Base-by-base conservation (phyloP, 2,797 vertebrate species). In the Aeoliscus strigatus region DNA sequence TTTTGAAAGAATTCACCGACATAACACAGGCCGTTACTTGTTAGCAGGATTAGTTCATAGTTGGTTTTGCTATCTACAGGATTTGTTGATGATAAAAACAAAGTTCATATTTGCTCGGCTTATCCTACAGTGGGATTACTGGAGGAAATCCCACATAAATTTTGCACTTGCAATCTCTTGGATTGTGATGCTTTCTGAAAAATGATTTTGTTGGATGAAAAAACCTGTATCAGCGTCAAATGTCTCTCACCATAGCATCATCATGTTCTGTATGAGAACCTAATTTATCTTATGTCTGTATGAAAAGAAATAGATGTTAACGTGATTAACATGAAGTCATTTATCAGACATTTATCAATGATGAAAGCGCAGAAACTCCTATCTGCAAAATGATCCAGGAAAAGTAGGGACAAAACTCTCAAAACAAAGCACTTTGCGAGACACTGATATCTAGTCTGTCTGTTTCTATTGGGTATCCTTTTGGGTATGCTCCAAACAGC, bases 181-280 rank as follows among this genome's bases (percentile, higher is more conserved):
- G 50, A 56, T 51, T 39, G 34, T 2, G 11, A 43, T 43, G 57
- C 39, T 36, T 44, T 56, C 28, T 26, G 9, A 47, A 21, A 59
- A 38, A n/a, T n/a, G n/a, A n/a, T n/a, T 61, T 53, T 40, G n/a
- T 28, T 14, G 34, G 26, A 54, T 47, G 57, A 51, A 50, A 67
- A 70, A 62, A 69, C 11, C 37, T 42, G 38, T 67, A 68, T 66
- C 71, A 69, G 42, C 25, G 27, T n/a, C 32, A 39, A 64, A 59
- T 4, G 38, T 49, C 24, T 53, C 12, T 25, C 46, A 46, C 55
- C 64, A 62, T 58, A 23, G 39, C 57, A 21, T 21, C 60, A 44
- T 36, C 15, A 45, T 42, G 39, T 32, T 70, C 52, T 65, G 50
- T 62, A 77, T 65, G n/a, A n/a, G n/a, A n/a, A n/a, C n/a, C n/a